Evolutionary conservation across 2,888 invertebrate genomes (phyloP), one percentile per base, ranked within the genome.

Genomic region (Drosophila cognata): DNA sequence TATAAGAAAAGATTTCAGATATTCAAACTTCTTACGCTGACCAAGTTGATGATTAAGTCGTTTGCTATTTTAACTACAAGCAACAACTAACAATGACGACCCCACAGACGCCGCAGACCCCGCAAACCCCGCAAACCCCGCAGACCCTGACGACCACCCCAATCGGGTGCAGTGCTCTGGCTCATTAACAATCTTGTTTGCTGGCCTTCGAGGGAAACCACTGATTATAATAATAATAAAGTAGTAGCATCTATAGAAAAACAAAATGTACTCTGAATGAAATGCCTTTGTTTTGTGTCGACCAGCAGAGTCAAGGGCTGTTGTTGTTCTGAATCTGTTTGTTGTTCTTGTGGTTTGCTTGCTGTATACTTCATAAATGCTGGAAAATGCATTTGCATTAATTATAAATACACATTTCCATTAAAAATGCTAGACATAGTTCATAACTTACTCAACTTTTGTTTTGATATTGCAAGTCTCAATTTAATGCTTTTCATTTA

Each of bases 201-300:
- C 35, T 65, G 62, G 52, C 71, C 68, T 68, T 66, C 68, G 55
- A 65, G 55, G 31, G 60, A 68, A 68, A 31, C 48, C 62, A 41
- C 65, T 65, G 65, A 79, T 68, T 68, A 71, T 29, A 67, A 64
- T 33, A 36, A 71, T 46, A 70, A 63, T 59, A 62, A 69, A 55
- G 52, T 51, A 61, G 38, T 36, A 36, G 18, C 38, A n/a, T 53
- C 56, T 59, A 46, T 62, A 48, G 29, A 33, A 67, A 58, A 68
- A 59, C 48, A 63, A 55, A 69, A 55, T 79, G 56, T 61, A 36
- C 36, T 50, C 50, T 76, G 68, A 80, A 80, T 76, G 68, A 76
- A 80, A 52, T 31, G 65, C n/a, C 75, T 64, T 77, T 77, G 75
- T 79, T 28, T 21, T 36, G 21, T 35, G 28, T 36, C 13, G 11